Conservation (phyloP, 2,888 invertebrate species). For the Lasius platythorax region DNA sequence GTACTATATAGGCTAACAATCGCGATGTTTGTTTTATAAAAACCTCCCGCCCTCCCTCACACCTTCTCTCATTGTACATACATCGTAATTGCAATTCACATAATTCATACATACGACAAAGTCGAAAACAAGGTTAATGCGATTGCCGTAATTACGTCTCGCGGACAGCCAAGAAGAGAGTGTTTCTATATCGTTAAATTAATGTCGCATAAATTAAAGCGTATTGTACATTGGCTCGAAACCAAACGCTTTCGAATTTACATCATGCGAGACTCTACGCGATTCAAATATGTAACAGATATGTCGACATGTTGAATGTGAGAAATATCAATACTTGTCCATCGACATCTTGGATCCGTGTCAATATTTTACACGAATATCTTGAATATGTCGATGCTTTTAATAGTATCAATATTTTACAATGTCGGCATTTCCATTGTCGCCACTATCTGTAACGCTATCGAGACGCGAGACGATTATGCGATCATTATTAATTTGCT, state of each 20-base stretch:
- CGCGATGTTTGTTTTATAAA: background rate
- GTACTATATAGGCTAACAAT: background rate
- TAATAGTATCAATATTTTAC: conserved; percentile 16
- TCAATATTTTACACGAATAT: background rate
- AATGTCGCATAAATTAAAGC: conserved; percentile 23
- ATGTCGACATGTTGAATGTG: background rate
- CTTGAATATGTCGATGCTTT: background rate
- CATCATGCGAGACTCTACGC: background rate
- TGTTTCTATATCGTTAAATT: background rate
- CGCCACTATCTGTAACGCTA: background rate
- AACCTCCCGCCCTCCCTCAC: background rate
- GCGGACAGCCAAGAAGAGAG: background rate
- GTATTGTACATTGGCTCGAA: conserved; percentile 32
- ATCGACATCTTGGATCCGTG: background rate
- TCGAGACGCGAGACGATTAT: background rate
- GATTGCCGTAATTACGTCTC: conserved; percentile 35
- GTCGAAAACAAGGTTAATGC: conserved; percentile 46
- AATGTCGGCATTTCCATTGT: background rate
- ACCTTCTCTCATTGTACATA: background rate
- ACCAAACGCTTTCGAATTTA: conserved; percentile 27
- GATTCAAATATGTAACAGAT: background rate
- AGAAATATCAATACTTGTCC: conserved; percentile 14
- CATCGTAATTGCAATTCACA: background rate
- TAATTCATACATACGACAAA: conserved; percentile 5
- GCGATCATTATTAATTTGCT: background rate